Evolutionary conservation across 2,113 vertebrate genomes (phyloP), one percentile per base, ranked within the genome.

Genomic region (Polypterus senegalus): DNA sequence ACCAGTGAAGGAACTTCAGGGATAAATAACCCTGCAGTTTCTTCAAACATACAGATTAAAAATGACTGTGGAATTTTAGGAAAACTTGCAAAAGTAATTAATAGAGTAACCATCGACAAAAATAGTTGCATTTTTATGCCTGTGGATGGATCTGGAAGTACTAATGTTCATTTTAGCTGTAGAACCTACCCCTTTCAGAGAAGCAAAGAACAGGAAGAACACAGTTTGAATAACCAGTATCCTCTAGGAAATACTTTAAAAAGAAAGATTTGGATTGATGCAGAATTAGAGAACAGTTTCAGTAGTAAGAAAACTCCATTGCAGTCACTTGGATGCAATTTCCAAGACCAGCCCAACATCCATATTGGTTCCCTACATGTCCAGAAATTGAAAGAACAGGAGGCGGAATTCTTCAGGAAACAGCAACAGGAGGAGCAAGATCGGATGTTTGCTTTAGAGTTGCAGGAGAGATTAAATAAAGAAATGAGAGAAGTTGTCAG

Each of bases 401-500:
- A 95, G 74, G 74, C 65, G 57, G 67, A 81, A 45, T 63, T 89
- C 10, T 82, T 77, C 65, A 78, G 78, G 7, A 83, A 87, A 48
- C 78, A 11, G 57, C 76, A 70, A 56, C 93, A 97, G 71, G 92
- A 97, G 73, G 86, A 95, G 62, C 79, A 91, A 63, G 93, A 98
- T 66, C 73, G 86, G n/a, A 69, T 73, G 4, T 49, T 98, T 57
- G 95, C 95, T 5, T 64, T 91, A 62, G 69, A 86, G 44, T 83
- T 97, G 5, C 94, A 97, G 58, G 87, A 76, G 59, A 75, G 92
- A 62, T 70, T 90, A 1, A 58, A 97, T 70, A 77, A 77, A 59
- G 90, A 94, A 62, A 77, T 76, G 44, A 73, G 9, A 9, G 71
- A 57, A 3, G 85, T 82, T 0, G 76, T 89, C 72, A 66, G 92